Evolutionary conservation across 2,797 vertebrate species (phyloP).

Genomic region (Peromyscus aztecus): DNA sequence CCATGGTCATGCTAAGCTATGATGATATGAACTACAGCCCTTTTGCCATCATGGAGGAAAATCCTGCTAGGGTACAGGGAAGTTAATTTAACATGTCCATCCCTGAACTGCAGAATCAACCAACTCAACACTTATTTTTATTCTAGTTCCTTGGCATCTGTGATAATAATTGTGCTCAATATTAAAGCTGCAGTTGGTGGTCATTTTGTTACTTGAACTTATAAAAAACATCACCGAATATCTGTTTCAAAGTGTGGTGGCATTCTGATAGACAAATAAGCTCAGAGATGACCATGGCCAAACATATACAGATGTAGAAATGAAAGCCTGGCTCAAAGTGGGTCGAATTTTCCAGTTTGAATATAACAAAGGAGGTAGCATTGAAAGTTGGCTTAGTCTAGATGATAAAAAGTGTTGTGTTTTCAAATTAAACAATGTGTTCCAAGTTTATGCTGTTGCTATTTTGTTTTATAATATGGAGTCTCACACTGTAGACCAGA

Average conservation of each 20-base stretch:
- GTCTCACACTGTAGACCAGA: not conserved
- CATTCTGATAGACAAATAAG: not conserved
- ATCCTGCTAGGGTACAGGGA: not conserved
- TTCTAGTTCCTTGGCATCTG: not conserved
- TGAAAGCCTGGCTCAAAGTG: not conserved
- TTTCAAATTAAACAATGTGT: constrained; percentile 16
- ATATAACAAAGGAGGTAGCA: not conserved
- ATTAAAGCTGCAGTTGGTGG: not conserved
- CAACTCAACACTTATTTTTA: not conserved
- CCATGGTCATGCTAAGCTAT: not conserved
- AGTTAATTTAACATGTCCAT: not conserved
- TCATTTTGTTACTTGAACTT: not conserved
- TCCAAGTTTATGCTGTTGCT: not conserved
- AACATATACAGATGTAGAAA: not conserved
- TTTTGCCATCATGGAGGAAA: not conserved
- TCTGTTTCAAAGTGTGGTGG: not conserved
- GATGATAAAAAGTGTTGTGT: not conserved
- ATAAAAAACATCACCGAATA: not conserved
- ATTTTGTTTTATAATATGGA: not conserved
- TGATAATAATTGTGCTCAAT: not conserved
- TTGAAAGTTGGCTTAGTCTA: not conserved
- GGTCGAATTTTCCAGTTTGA: not conserved
- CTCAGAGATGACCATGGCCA: not conserved
- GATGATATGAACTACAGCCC: not conserved
- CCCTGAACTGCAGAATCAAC: not conserved